These are phyloP conservation scores for Acrocera orbiculus DNA, from an alignment of 2,888 invertebrate species.

Conservation along the genomic window DNA sequence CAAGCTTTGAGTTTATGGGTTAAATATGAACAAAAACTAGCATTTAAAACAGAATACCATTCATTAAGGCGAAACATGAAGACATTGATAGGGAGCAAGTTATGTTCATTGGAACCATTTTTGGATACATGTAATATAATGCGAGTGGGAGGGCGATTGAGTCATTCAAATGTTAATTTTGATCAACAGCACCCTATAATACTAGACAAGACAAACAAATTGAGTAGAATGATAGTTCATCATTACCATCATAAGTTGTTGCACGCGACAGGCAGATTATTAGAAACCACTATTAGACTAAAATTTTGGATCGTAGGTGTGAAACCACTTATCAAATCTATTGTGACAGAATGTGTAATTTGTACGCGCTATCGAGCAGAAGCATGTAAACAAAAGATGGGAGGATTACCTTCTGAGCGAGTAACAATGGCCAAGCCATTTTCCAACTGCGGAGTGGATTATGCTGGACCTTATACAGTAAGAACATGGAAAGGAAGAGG, in stretches of 20 bases:
- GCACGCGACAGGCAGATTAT: neutral
- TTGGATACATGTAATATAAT: no score
- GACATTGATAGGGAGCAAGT: neutral
- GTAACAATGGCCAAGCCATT: slow-evolving; percentile 5
- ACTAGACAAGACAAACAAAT: neutral
- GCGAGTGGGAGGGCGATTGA: neutral
- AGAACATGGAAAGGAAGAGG: slow-evolving; percentile 3
- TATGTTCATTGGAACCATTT: no score
- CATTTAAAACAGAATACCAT: neutral
- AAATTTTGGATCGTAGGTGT: slow-evolving; percentile 5
- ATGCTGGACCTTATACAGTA: slow-evolving; percentile 2
- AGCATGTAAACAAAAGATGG: slow-evolving; percentile 12
- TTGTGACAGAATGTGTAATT: slow-evolving; percentile 6
- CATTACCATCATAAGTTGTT: neutral
- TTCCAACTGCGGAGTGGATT: slow-evolving; percentile 7
- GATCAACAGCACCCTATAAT: neutral
- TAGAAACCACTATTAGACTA: neutral
- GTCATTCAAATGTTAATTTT: neutral
- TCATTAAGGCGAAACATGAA: no score
- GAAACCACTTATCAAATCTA: neutral
- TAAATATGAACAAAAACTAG: neutral
- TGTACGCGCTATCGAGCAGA: slow-evolving; percentile 6
- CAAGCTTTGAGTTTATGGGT: neutral
- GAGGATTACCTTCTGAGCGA: neutral
- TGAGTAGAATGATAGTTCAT: neutral